Base-by-base conservation (phyloP, 2,797 vertebrate species). In the Fratercula arctica region DNA sequence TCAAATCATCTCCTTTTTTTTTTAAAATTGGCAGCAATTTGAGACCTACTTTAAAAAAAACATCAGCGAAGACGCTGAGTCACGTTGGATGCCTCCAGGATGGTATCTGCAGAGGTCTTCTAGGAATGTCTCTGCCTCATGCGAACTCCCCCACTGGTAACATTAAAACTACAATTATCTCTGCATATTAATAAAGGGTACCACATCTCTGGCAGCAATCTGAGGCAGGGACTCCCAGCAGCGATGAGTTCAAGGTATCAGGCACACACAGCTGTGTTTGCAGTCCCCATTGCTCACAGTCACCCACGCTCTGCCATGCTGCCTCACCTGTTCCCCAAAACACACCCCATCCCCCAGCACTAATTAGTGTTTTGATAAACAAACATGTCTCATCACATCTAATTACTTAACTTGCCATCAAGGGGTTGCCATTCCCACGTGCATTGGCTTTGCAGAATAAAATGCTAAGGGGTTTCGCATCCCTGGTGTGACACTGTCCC, bases 201-300 rank as follows among this genome's bases (percentile, higher is more conserved):
- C 20, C 5, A 2, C 69, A 68, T n/a, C 56, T 61, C 74, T 70
- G 85, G 54, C 77, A 87, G 72, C 85, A 53, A 16, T 4, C 39
- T n/a, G 87, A 66, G 72, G 85, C 85, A 64, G 74, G 63, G 69
- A 41, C 29, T 86, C 83, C 59, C 77, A 73, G 63, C 35, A 92
- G 77, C 2, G 1, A 28, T 0, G 35, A 39, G 80, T 21, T 54
- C 28, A 15, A 56, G 72, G 6, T 5, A 11, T 1, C 41, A 73
- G 41, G 61, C 61, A 66, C 54, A 37, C 77, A 56, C 86, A 95
- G 95, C 93, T 95, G 91, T 68, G 89, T 75, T 75, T 91, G 95
- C 5, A 13, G 57, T 53, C 64, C 85, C 87, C 19, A 6, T 8
- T 0, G 5, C 60, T 51, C 3, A 0, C 29, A 23, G 43, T 54